Percentiles rank a stretch among this genome's conserved stretches.
Conservation (phyloP, 2,888 invertebrate genomes). For the Dicyrtoma fusca region DNA sequence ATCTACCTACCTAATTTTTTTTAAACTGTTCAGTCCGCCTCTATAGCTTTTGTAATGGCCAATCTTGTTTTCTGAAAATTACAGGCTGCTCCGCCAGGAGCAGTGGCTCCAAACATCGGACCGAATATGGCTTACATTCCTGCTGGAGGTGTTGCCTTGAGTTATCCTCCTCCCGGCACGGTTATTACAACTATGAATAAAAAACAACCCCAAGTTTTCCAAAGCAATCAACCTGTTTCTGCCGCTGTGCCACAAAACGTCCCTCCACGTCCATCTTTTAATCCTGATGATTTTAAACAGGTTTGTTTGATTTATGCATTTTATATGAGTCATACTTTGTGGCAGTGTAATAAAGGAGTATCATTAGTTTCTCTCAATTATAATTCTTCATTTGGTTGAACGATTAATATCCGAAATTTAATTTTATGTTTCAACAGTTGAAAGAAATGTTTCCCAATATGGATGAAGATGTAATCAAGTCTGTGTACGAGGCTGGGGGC, state of each 20-base stretch:
- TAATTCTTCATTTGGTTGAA: not conserved
- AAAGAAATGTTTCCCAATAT: slow-evolving; percentile 96
- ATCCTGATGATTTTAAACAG: slow-evolving; percentile 69
- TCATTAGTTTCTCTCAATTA: no score
- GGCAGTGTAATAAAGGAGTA: no score
- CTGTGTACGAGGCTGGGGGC: slow-evolving; percentile 83
- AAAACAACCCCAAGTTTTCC: slow-evolving; percentile 33
- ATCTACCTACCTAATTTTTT: no score
- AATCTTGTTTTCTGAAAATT: not conserved
- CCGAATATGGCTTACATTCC: slow-evolving; percentile 36
- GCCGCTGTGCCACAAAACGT: slow-evolving; percentile 40
- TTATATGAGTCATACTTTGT: no score
- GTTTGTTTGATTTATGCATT: slow-evolving; percentile 59
- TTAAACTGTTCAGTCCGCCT: no score
- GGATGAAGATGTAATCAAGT: slow-evolving; percentile 88
- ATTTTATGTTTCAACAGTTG: slow-evolving; percentile 66
- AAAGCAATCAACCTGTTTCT: slow-evolving; percentile 44
- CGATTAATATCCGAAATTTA: not conserved
- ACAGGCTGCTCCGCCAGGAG: slow-evolving; percentile 47
- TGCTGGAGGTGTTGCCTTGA: slow-evolving; percentile 10
- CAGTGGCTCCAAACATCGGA: slow-evolving; percentile 18
- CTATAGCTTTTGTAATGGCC: not conserved
- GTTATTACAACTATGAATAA: slow-evolving; percentile 21
- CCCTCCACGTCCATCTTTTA: slow-evolving; percentile 44
- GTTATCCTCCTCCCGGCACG: slow-evolving; percentile 8